These are phyloP conservation scores for Aleadryas rufinucha DNA, from an alignment of 2,113 vertebrate species.

Conservation along the genomic window DNA sequence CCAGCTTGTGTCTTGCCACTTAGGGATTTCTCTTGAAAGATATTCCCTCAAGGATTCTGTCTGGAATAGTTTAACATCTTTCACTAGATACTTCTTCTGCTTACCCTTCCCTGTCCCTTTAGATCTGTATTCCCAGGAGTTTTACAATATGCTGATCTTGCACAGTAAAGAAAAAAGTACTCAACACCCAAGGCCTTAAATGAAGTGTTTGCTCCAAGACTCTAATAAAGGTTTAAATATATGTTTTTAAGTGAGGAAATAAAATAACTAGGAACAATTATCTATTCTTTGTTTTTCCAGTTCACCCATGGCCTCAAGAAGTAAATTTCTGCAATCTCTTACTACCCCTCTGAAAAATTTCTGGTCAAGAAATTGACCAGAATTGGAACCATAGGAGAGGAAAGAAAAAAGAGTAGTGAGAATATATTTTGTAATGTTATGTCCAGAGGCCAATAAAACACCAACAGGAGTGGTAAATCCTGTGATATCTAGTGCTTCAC, in stretches of 20 bases:
- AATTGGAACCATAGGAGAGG: not conserved
- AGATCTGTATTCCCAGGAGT: not conserved
- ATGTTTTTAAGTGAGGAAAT: not conserved
- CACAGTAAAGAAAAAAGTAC: not conserved
- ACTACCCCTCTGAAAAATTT: not conserved
- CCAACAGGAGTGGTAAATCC: not conserved
- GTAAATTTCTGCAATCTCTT: not conserved
- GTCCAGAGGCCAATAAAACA: not conserved
- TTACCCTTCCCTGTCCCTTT: not conserved
- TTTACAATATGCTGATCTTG: not conserved
- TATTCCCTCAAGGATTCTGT: constrained; percentile 2
- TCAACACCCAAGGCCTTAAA: not conserved
- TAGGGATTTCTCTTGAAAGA: not conserved
- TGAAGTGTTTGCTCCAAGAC: not conserved
- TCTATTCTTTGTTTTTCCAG: not conserved
- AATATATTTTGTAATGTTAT: not conserved
- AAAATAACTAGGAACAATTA: not conserved
- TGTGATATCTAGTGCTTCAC: rapidly evolving
- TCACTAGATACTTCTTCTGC: constrained; percentile 3
- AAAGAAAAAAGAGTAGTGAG: rapidly evolving
- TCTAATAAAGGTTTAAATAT: constrained; percentile 9
- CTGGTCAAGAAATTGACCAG: not conserved
- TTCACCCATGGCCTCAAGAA: not conserved
- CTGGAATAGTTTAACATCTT: not conserved
- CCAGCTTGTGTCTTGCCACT: not conserved